phyloP scores from a whole-genome alignment of 2,888 invertebrate genomes.

The Limnephilus rhombicus region DNA sequence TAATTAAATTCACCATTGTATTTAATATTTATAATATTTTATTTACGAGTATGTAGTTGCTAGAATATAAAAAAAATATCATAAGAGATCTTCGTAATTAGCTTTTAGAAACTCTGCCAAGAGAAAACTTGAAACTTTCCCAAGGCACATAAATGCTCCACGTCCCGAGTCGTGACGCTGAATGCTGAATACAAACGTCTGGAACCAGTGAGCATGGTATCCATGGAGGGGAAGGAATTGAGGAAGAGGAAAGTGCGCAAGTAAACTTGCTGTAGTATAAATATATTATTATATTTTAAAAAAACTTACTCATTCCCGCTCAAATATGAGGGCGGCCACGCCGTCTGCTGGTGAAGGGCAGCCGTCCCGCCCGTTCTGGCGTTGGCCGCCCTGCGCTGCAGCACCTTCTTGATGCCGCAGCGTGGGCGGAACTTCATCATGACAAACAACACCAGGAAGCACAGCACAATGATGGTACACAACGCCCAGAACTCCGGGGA shows the following conservation, averaged over 20 bases:
- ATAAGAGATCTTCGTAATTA: no score
- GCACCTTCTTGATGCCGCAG: conserved; percentile 50
- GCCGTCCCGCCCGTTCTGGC: conserved; percentile 13
- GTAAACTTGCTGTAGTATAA: neutral
- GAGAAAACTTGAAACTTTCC: no score
- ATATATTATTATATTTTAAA: neutral
- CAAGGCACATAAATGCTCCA: no score
- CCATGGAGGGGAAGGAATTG: no score
- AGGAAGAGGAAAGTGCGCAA: no score
- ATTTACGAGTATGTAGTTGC: no score
- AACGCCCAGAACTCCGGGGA: neutral
- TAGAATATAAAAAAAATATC: no score
- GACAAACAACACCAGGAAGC: neutral
- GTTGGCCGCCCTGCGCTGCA: conserved; percentile 24
- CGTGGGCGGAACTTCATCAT: neutral
- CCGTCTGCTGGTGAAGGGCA: conserved; percentile 51
- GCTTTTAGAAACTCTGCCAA: no score
- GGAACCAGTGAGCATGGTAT: no score
- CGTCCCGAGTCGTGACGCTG: neutral
- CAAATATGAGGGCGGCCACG: conserved; percentile 50
- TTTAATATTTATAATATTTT: no score
- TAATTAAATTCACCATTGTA: no score
- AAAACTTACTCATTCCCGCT: conserved; percentile 16
- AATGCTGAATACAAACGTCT: no score
- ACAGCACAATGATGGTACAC: neutral